Conservation (phyloP, 2,797 vertebrate genomes). For the Phrynocephalus vlangalii region DNA sequence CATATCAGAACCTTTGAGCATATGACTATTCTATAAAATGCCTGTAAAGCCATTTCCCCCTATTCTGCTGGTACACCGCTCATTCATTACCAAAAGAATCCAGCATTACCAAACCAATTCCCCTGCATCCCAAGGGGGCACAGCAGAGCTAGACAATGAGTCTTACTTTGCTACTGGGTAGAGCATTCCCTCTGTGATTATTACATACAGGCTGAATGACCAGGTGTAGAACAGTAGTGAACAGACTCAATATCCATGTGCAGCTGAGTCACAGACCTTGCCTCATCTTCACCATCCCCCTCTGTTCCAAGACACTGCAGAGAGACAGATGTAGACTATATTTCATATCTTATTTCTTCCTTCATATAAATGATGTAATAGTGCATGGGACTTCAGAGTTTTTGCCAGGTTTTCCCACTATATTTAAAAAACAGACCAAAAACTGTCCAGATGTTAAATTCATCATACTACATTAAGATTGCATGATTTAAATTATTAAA, state of each 20-base stretch:
- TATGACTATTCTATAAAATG: neutral
- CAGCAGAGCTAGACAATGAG: neutral
- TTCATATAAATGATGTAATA: conserved; percentile 52
- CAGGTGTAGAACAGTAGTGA: conserved; percentile 33
- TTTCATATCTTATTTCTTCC: conserved; percentile 32
- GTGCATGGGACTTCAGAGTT: conserved; percentile 65
- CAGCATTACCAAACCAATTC: conserved; percentile 9
- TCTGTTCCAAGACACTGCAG: conserved; percentile 23
- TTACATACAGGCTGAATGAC: conserved; percentile 35
- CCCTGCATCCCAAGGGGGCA: conserved; percentile 9
- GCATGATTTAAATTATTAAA: conserved; percentile 60
- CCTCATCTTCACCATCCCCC: neutral
- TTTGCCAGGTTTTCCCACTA: conserved; percentile 62
- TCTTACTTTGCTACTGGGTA: neutral
- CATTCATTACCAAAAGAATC: neutral
- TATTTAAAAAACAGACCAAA: conserved; percentile 58
- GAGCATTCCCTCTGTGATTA: conserved; percentile 9
- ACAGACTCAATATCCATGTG: conserved; percentile 11
- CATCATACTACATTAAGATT: conserved; percentile 50
- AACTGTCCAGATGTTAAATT: conserved; percentile 59
- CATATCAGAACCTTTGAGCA: neutral
- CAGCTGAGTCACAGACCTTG: conserved; percentile 6
- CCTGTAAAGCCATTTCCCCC: conserved; percentile 12
- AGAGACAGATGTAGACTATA: conserved; percentile 42
- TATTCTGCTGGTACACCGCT: neutral